A percentile compares a stretch with the other conserved stretches of the same genome.
Evolutionary conservation across 2,888 invertebrate species (phyloP).

Genomic region (Clivina fossor): DNA sequence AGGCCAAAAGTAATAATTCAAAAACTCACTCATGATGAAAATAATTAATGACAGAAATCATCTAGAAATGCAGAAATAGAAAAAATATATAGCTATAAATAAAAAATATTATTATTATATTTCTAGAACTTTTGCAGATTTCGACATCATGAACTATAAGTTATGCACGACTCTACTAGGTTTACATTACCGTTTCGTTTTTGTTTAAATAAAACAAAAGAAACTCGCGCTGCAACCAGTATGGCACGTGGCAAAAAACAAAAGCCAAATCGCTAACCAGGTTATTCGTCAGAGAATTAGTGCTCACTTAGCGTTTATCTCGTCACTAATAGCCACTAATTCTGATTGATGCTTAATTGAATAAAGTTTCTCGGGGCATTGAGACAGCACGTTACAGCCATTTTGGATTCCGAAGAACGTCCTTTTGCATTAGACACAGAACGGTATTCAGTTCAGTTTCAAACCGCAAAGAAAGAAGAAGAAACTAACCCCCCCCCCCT

Average conservation of each 20-base stretch:
- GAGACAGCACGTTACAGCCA: constrained; percentile 33
- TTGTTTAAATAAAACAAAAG: too few species aligned
- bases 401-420: constrained; percentile 7
- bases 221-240: too few species aligned
- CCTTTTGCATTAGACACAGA: constrained; percentile 6
- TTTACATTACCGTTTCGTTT: too few species aligned
- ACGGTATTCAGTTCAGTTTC: not conserved
- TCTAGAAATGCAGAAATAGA: too few species aligned
- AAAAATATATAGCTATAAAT: too few species aligned
- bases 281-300: constrained; percentile 43
- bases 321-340: constrained; percentile 50
- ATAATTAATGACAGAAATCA: too few species aligned
- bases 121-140: too few species aligned
- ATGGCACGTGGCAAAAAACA: not conserved
- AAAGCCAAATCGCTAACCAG: constrained; percentile 39
- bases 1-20: too few species aligned
- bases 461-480: not conserved
- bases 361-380: constrained; percentile 46
- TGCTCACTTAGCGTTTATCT: constrained; percentile 48
- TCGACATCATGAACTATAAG: too few species aligned
- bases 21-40: too few species aligned
- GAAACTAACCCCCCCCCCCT: constrained; percentile 1
- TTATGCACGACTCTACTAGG: too few species aligned
- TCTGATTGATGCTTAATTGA: constrained; percentile 52
- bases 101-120: too few species aligned